Evolutionary conservation across 2,888 invertebrate species (phyloP), one percentile per base, ranked within the genome.

Genomic region (Sinohyriopsis cumingii): DNA sequence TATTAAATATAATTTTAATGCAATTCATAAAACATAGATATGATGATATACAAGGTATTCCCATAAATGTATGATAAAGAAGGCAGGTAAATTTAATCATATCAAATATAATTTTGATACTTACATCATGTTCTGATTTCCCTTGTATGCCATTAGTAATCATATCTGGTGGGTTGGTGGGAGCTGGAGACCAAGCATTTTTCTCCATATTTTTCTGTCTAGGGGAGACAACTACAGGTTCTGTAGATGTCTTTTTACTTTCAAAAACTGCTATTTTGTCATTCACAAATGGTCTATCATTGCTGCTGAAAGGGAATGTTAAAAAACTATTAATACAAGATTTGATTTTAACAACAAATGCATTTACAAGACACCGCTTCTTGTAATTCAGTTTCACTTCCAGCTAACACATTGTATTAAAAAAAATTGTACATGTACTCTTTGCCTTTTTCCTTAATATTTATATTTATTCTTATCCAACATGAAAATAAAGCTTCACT

Each of bases 231-330:
- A 69, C 67, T 0, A n/a, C 45, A n/a, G 69, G 67, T 18, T n/a
- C 59, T 24, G 59, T 61, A 4, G 25, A 61, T 9, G 56, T 63
- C 68, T 72, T 69, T 68, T 71, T 73, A 59, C 62, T 76, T 68
- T 78, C 78, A 65, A 76, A 76, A 5, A 76, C 76, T 59, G 76
- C 72, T 54, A 78, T 78, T 68, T 75, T 78, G 63, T 76, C 69
- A 65, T 78, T 78, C 12, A 78, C 78, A 64, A 77, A 77, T 7
- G 71, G 71, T 55, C 71, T 75, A 18, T 77, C 73, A 33, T 61
- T 68, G 22, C 57, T 45, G 45, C 45, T 45, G 45, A 3, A 45
- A 45, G 45, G 45, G 15, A 45, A 15, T 12, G 12, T 45, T 45
- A 3, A 45, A 45, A 15, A 45, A 45, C 1, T 45, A 45, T 45